These are phyloP conservation scores for Dinocampus coccinellae DNA, from an alignment of 2,888 invertebrate genomes.

Conservation along the genomic window DNA sequence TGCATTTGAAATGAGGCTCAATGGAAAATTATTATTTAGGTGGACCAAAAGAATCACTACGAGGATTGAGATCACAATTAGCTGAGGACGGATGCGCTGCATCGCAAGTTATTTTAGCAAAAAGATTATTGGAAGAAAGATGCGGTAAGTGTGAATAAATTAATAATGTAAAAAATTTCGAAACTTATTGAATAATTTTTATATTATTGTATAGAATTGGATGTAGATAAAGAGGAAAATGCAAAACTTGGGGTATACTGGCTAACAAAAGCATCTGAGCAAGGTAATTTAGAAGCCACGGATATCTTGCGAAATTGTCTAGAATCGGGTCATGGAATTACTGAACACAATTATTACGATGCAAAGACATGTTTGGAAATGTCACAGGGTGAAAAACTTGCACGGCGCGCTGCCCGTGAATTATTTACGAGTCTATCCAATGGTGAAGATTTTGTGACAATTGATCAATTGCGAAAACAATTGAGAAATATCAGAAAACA, in stretches of 20 bases:
- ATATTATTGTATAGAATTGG: conserved; percentile 72
- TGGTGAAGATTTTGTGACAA: conserved; percentile 89
- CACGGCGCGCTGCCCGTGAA: conserved; percentile 87
- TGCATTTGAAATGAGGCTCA: not conserved
- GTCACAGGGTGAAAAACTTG: conserved; percentile 88
- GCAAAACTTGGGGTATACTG: conserved; percentile 88
- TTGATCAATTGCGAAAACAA: conserved; percentile 82
- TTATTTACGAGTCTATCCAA: conserved; percentile 90
- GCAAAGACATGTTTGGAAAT: conserved; percentile 85
- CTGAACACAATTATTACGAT: conserved; percentile 80
- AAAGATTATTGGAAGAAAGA: conserved; percentile 83
- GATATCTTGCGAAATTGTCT: conserved; percentile 82
- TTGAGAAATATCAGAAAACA: conserved; percentile 71
- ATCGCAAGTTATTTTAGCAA: conserved; percentile 89
- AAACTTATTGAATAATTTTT: conserved; percentile 8
- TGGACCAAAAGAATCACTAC: conserved; percentile 77
- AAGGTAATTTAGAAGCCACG: conserved; percentile 91
- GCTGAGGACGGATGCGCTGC: conserved; percentile 92
- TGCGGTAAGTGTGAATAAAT: conserved; percentile 72
- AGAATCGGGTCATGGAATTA: conserved; percentile 80
- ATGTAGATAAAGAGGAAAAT: conserved; percentile 80
- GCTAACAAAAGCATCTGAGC: conserved; percentile 93
- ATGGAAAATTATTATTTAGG: conserved; percentile 68
- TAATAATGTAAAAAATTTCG: not conserved
- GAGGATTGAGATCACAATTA: conserved; percentile 77